Percentiles rank a stretch among this genome's conserved stretches.
Conservation (phyloP, 1,140 invertebrate species). For the Papilio helenus region DNA sequence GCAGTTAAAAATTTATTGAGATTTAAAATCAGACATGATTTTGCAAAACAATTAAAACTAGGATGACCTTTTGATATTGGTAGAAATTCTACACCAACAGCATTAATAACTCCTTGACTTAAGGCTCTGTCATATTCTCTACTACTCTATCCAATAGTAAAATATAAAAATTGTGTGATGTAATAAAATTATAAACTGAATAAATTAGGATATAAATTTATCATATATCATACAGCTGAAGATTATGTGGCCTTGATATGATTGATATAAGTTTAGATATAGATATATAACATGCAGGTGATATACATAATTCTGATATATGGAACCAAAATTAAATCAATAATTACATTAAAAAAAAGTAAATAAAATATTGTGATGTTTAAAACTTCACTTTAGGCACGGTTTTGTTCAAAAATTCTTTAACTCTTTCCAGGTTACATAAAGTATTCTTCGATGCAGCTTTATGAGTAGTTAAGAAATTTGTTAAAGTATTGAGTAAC, state of each 20-base stretch:
- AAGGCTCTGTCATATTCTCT: not conserved
- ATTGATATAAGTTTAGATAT: slow-evolving; percentile 42
- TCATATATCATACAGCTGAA: slow-evolving; percentile 44
- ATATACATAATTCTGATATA: not conserved
- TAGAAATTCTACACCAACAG: not conserved
- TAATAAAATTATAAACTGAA: slow-evolving; percentile 1
- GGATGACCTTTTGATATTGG: too few relatives aligned
- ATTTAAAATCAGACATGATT: too few relatives aligned
- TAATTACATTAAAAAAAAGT: not conserved
- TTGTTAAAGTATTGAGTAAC: slow-evolving; percentile 42
- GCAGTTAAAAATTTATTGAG: too few relatives aligned
- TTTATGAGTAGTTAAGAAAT: slow-evolving; percentile 7
- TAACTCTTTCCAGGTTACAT: not conserved
- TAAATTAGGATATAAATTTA: slow-evolving; percentile 43
- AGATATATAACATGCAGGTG: slow-evolving; percentile 19
- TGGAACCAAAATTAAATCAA: not conserved
- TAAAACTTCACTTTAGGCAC: not conserved
- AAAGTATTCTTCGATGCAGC: not conserved
- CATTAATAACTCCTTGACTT: not conserved
- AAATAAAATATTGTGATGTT: not conserved
- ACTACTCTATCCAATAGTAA: too few relatives aligned
- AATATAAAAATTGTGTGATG: slow-evolving; percentile 30
- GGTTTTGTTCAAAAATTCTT: not conserved
- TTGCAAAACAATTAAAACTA: too few relatives aligned
- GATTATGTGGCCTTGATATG: slow-evolving; percentile 46